A percentile compares a stretch with the other conserved stretches of the same genome.
Conservation (phyloP, 2,888 invertebrate species). For the Hypselothyrea guttata region DNA sequence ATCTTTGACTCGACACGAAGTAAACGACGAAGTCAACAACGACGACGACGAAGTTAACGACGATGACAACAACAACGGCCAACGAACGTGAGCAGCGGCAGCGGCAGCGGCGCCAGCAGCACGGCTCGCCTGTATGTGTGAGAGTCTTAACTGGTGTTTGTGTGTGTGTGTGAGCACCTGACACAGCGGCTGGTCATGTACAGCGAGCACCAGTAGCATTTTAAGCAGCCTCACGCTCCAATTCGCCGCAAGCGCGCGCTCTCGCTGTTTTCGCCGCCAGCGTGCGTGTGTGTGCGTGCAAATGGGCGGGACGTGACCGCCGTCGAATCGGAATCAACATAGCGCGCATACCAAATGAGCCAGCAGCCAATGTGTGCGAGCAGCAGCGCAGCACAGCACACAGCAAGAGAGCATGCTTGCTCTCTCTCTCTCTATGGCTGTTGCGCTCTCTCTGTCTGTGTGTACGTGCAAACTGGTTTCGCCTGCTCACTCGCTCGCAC, state of each 20-base stretch:
- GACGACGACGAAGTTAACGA: slow-evolving; percentile 25
- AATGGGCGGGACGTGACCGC: slow-evolving; percentile 83
- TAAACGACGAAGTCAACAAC: slow-evolving; percentile 28
- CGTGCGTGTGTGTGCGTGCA: slow-evolving; percentile 74
- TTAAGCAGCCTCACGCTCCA: slow-evolving; percentile 83
- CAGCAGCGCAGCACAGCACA: slow-evolving; percentile 23
- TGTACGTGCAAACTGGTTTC: slow-evolving; percentile 71
- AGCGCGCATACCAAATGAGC: slow-evolving; percentile 81
- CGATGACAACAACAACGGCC: slow-evolving; percentile 18
- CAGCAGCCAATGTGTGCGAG: slow-evolving; percentile 25
- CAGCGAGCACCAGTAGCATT: slow-evolving; percentile 83
- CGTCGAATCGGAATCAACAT: slow-evolving; percentile 82
- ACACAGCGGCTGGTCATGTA: slow-evolving; percentile 81
- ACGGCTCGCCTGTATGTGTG: slow-evolving; percentile 7
- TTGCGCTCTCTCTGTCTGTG: slow-evolving; percentile 13
- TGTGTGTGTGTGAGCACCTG: slow-evolving; percentile 76
- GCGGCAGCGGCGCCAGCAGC: slow-evolving; percentile 20
- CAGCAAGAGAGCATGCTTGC: slow-evolving; percentile 30
- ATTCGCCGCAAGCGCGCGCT: slow-evolving; percentile 59
- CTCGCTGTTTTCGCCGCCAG: slow-evolving; percentile 10
- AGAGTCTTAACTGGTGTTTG: slow-evolving; percentile 24
- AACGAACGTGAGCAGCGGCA: slow-evolving; percentile 51
- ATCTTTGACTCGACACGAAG: slow-evolving; percentile 76
- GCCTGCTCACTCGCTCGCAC: slow-evolving; percentile 26
- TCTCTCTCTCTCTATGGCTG: slow-evolving; percentile 15